phyloP scores from a whole-genome alignment of 2,888 invertebrate genomes.

The Campopleginae sp. region DNA sequence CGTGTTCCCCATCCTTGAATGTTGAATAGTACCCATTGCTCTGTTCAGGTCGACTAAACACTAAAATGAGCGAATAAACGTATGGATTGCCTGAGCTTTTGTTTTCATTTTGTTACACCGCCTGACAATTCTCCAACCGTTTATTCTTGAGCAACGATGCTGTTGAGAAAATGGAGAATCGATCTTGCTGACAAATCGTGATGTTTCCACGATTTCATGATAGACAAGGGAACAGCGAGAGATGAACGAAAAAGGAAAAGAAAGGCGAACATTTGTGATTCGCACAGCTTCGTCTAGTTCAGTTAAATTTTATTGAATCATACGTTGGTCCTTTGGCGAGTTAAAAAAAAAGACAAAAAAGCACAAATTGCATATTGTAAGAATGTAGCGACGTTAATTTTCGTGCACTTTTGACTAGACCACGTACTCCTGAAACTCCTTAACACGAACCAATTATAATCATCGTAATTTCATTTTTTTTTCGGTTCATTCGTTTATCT shows the following conservation, averaged over 20 bases:
- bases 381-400: constrained; percentile 30
- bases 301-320: constrained; percentile 28
- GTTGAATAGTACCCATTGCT: not conserved
- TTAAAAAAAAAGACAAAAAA: not conserved
- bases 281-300: constrained; percentile 25
- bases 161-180: not conserved
- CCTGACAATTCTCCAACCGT: not conserved
- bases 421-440: constrained; percentile 36
- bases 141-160: not conserved
- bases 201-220: not conserved
- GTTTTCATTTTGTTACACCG: not conserved
- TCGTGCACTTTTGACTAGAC: constrained; percentile 47
- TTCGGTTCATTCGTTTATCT: not conserved
- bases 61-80: not conserved
- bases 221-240: constrained; percentile 12
- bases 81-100: not conserved
- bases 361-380: constrained; percentile 34
- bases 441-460: not conserved
- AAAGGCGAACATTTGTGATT: not conserved
- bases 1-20: not conserved
- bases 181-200: not conserved
- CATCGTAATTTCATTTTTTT: not conserved
- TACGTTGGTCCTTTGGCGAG: constrained; percentile 50
- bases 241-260: not conserved
- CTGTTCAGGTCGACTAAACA: too few relatives aligned